These are phyloP conservation scores for Leucosticte australis DNA, from an alignment of 2,113 vertebrate species.

Conservation along the genomic window DNA sequence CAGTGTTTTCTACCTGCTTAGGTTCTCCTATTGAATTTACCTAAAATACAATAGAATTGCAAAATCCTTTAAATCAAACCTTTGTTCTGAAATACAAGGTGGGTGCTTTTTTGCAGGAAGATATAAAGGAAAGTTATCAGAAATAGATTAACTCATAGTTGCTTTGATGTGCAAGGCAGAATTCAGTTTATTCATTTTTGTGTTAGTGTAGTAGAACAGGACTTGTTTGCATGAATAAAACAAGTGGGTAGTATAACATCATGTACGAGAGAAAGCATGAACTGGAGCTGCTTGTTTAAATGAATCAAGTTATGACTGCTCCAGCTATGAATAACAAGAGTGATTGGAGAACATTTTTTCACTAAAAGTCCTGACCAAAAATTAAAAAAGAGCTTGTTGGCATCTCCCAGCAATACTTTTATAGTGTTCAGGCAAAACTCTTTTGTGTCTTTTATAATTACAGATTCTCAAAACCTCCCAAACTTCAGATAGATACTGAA, in stretches of 20 bases:
- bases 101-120: background rate
- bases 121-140: background rate
- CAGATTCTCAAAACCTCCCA: background rate
- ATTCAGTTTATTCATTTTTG: conserved; percentile 7
- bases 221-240: conserved; percentile 4
- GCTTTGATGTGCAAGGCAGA: background rate
- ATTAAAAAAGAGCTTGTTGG: background rate
- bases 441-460: background rate
- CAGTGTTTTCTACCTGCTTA: background rate
- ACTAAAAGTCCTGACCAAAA: background rate
- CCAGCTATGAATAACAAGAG: background rate
- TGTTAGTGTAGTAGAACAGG: background rate
- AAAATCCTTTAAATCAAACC: background rate
- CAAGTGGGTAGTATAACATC: background rate
- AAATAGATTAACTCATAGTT: background rate
- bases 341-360: background rate
- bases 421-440: background rate
- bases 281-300: background rate
- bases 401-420: background rate
- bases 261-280: background rate
- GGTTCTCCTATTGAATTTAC: background rate
- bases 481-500: background rate
- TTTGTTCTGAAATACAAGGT: background rate
- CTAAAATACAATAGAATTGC: background rate
- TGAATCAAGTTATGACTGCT: background rate